Conservation (phyloP, 2,113 vertebrate species). For the Hydropotes inermis region DNA sequence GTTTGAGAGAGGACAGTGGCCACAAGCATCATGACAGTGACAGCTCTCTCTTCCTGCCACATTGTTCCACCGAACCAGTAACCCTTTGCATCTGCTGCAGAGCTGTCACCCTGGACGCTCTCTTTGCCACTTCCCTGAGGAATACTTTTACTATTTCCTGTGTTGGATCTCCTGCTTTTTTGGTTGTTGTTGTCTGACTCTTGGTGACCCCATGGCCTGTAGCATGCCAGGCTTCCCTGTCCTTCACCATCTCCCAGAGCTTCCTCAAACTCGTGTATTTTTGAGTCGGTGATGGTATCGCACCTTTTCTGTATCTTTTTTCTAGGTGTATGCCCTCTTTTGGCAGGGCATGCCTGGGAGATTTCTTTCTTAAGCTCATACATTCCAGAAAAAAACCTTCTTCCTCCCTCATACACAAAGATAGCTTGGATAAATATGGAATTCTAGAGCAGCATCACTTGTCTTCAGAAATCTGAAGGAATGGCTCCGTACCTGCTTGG, state of each 20-base stretch:
- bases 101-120: not conserved
- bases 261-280: not conserved
- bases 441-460: not conserved
- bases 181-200: not conserved
- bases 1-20: not conserved
- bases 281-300: not conserved
- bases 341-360: not conserved
- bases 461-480: not conserved
- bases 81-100: not conserved
- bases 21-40: not conserved
- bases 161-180: not conserved
- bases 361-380: not conserved
- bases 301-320: not conserved
- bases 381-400: not conserved
- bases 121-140: too few species aligned
- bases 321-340: not conserved
- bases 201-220: not conserved
- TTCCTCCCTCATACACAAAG: not conserved
- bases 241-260: not conserved
- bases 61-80: not conserved
- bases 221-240: not conserved
- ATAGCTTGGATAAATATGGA: not conserved
- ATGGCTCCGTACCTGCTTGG: not conserved
- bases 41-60: not conserved
- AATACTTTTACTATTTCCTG: too few species aligned